Evolutionary conservation across 2,113 vertebrate genomes (phyloP).

Genomic region (Hoplias malabaricus): DNA sequence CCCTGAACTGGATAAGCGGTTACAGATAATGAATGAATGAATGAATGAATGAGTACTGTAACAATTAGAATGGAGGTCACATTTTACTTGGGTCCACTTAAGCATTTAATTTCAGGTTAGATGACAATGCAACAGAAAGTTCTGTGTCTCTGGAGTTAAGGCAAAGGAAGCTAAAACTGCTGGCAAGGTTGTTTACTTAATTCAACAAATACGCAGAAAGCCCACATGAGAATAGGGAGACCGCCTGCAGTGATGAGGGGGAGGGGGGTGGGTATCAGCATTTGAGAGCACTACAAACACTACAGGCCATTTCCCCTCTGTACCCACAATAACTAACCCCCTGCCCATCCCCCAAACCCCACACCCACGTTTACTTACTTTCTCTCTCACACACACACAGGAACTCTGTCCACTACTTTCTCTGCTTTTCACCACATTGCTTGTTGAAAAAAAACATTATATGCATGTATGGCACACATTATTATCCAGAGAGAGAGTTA

Average conservation of each 20-base stretch:
- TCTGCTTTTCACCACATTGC: neutral
- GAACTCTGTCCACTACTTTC: neutral
- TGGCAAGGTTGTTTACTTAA: slow-evolving; percentile 67
- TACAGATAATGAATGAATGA: too few relatives aligned
- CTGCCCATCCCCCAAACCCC: neutral
- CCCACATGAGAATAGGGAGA: slow-evolving; percentile 72
- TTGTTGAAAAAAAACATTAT: too few relatives aligned
- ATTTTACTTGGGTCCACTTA: slow-evolving; percentile 57
- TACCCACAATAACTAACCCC: too few relatives aligned
- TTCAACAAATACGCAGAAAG: slow-evolving; percentile 69
- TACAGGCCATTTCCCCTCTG: slow-evolving; percentile 63
- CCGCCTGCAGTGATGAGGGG: slow-evolving; percentile 71
- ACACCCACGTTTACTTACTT: neutral
- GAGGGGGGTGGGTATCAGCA: slow-evolving; percentile 73
- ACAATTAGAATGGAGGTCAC: slow-evolving; percentile 50
- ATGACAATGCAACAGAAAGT: slow-evolving; percentile 57
- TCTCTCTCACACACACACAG: neutral
- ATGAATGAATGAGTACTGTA: too few relatives aligned
- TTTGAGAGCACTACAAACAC: slow-evolving; percentile 72
- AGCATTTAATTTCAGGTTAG: slow-evolving; percentile 56
- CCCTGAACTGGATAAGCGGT: too few relatives aligned
- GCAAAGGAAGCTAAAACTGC: slow-evolving; percentile 27
- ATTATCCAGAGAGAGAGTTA: too few relatives aligned
- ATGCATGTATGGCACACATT: too few relatives aligned
- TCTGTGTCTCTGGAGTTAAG: slow-evolving; percentile 8